Base-by-base conservation (phyloP, 2,888 invertebrate genomes). In the Ecliptopera silaceata region DNA sequence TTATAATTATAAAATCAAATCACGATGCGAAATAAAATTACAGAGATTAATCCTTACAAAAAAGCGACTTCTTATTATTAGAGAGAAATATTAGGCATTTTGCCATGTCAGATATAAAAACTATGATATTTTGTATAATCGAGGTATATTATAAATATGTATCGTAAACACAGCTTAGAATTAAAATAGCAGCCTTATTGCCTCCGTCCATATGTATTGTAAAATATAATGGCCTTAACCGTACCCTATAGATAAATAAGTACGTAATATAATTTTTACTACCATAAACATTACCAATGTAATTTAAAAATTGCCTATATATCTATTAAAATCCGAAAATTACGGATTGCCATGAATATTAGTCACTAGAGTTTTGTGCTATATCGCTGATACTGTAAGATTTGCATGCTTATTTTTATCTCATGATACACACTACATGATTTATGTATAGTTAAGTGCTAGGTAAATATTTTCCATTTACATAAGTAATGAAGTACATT, bases 361-460 rank as follows among this genome's bases (percentile, higher is more conserved):
- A 87, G 88, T 88, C 88, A 87, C 76, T 87, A 87, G 84, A 72
- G 66, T 76, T 76, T 82, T 79, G 75, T 45, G 53, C 44, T 57
- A 36, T 52, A 38, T 46, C 15, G 31, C 38, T 75, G 75, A 76
- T 81, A 77, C 68, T 72, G 64, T 81, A 79, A 77, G 75, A 76
- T 73, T 71, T 68, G 69, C 74, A 65, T 75, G 68, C 62, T 60
- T 68, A 62, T 26, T 38, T 42, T 48, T 15, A 13, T 34, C 34
- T 13, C 34, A 34, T 12, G 32, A 29, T 29, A 29, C 34, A 15
- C 15, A 10, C 1, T 13, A 6, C 34, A 36, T 36, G 10, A 36
- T 15, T 15, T 36, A 15, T 36, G 2, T 36, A 15, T 13, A 36
- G 36, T 36, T 36, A 10, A 15, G 36, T 36, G 15, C 36, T 36